These are phyloP conservation scores for Papilio aristodemus DNA, from an alignment of 1,140 invertebrate genomes.

Conservation along the genomic window DNA sequence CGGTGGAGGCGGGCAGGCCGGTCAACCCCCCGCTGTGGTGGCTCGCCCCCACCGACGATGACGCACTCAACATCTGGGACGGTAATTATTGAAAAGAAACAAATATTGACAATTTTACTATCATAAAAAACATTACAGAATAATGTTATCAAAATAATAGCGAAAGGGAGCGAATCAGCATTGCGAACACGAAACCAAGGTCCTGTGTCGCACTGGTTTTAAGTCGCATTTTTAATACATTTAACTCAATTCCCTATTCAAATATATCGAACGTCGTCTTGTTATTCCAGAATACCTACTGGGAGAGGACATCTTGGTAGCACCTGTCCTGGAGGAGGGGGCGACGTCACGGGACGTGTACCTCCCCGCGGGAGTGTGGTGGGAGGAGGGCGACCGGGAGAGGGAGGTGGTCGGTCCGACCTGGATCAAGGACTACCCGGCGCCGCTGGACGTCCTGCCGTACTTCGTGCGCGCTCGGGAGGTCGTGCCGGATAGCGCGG, in stretches of 20 bases:
- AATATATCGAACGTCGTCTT: not conserved
- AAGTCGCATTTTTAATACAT: too few species aligned
- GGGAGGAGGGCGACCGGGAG: constrained; percentile 74
- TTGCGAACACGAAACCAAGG: too few species aligned
- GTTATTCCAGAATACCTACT: constrained; percentile 87
- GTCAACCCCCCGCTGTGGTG: constrained; percentile 94
- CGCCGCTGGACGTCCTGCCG: constrained; percentile 84
- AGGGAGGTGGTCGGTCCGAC: constrained; percentile 80
- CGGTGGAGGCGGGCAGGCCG: constrained; percentile 84
- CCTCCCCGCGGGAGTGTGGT: constrained; percentile 87
- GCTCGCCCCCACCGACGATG: constrained; percentile 86
- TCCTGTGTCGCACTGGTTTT: too few species aligned
- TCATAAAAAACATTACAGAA: too few species aligned
- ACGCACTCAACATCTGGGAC: constrained; percentile 84
- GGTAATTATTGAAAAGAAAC: constrained; percentile 75
- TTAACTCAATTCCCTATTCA: too few species aligned
- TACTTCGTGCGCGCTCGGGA: constrained; percentile 80
- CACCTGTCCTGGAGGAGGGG: constrained; percentile 88
- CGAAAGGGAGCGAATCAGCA: too few species aligned
- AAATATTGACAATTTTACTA: too few species aligned
- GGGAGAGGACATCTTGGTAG: constrained; percentile 91
- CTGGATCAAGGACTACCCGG: constrained; percentile 85
- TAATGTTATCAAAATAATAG: too few species aligned
- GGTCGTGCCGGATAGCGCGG: constrained; percentile 32
- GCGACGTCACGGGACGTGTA: constrained; percentile 86